Evolutionary conservation across 37 sponge, comb jelly and placozoan species (phyloP), one percentile per base, ranked within the genome.

Genomic region (Crambe crambe): DNA sequence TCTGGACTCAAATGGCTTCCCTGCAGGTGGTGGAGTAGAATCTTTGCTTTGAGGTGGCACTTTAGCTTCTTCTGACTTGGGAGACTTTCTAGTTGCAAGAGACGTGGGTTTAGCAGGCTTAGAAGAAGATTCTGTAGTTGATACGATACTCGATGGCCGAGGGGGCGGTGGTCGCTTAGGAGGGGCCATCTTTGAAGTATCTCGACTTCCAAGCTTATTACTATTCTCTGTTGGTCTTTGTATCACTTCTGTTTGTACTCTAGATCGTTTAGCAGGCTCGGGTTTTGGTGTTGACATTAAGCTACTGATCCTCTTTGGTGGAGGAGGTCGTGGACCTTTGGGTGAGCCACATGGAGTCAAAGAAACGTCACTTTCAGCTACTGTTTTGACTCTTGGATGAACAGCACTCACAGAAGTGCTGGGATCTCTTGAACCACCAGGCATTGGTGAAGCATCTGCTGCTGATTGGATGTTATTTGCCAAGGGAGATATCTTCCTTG

Each of bases 141-240:
- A 15, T 38, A 38, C 37, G 0, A 58, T 17, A 47, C 64, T 74
- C 2, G 47, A 34, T 30, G 85, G 79, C 29, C 85, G 69, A 8
- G 84, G 76, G 18, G 78, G 85, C 3, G 85, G 85, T 43, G 76
- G 76, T 25, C 58, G 58, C 43, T 58, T 70, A 10, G 72, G 85
- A 39, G 74, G 80, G 21, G 66, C n/a, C n/a, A n/a, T 36, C 38
- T n/a, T 51, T 34, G 64, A 22, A 20, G n/a, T n/a, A n/a, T n/a
- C n/a, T n/a, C n/a, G n/a, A n/a, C n/a, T n/a, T n/a, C n/a, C n/a
- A n/a, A n/a, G n/a, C n/a, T n/a, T n/a, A n/a, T n/a, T n/a, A n/a
- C n/a, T n/a, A n/a, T n/a, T n/a, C n/a, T n/a, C n/a, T n/a, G n/a
- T 17, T 68, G 10, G 37, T 68, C 70, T 35, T 36, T 37, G 17